phyloP scores from a whole-genome alignment of 2,888 invertebrate species.

The Sinhomidia bicolor region DNA sequence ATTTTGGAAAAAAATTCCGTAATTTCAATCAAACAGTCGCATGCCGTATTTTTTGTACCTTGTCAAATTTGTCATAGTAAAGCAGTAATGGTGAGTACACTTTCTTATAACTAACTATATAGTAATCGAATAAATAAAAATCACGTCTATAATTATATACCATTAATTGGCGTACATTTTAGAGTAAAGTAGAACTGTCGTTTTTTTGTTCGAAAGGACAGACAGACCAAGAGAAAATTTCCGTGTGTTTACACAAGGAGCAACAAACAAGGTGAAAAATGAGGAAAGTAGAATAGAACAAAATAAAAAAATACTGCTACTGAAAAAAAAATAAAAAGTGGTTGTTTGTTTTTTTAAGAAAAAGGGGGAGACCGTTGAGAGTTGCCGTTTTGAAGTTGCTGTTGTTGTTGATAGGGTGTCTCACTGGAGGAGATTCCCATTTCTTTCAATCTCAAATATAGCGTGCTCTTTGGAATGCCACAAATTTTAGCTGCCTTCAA shows the following conservation, averaged over 20 bases:
- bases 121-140: neutral
- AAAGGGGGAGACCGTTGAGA: conserved; percentile 73
- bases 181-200: conserved; percentile 7
- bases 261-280: conserved; percentile 23
- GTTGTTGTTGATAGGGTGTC: conserved; percentile 74
- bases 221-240: conserved; percentile 33
- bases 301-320: conserved; percentile 21
- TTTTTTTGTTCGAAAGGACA: conserved; percentile 47
- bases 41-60: conserved; percentile 75
- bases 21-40: conserved; percentile 60
- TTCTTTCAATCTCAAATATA: conserved; percentile 78
- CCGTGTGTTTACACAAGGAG: neutral
- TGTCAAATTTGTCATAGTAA: conserved; percentile 52
- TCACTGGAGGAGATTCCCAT: conserved; percentile 77
- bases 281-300: conserved; percentile 15
- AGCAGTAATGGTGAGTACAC: neutral
- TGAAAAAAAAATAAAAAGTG: conserved; percentile 56
- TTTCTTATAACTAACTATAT: neutral
- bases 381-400: conserved; percentile 73
- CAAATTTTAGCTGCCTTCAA: conserved; percentile 77
- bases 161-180: neutral
- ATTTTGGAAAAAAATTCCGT: neutral
- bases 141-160: neutral
- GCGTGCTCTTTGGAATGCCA: conserved; percentile 79
- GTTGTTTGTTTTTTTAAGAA: conserved; percentile 48